phyloP scores from a whole-genome alignment of 2,113 vertebrate genomes.

The Ursus arctos region DNA sequence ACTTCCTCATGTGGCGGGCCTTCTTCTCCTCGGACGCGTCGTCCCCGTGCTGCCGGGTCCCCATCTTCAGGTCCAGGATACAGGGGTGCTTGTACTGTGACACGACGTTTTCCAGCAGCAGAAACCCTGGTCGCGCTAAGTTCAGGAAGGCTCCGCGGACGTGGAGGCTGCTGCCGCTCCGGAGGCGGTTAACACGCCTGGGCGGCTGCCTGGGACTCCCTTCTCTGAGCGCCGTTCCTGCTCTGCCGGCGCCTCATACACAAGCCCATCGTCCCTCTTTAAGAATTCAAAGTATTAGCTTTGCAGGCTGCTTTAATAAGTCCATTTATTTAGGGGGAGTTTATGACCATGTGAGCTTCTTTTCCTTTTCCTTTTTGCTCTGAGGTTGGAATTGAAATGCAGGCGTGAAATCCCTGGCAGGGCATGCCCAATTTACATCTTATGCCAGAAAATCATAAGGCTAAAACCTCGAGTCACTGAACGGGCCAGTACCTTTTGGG shows the following conservation, averaged over 20 bases:
- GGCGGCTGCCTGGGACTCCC: background rate
- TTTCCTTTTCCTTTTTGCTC: conserved; percentile 57
- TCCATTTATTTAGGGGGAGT: conserved; percentile 63
- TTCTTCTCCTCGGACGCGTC: conserved; percentile 90
- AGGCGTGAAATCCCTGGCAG: conserved; percentile 55
- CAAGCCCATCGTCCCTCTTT: background rate
- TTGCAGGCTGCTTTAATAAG: conserved; percentile 58
- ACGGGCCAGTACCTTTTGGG: conserved; percentile 62
- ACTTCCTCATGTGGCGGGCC: conserved; percentile 89
- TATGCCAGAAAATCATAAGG: conserved; percentile 72
- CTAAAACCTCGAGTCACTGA: conserved; percentile 61
- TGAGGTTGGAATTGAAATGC: conserved; percentile 69
- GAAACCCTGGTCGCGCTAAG: conserved; percentile 80
- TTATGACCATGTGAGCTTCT: conserved; percentile 43
- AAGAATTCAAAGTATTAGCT: conserved; percentile 11
- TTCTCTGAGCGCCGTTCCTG: fast-evolving
- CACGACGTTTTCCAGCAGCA: conserved; percentile 90
- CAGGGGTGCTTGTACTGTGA: conserved; percentile 88
- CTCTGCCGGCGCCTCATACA: background rate
- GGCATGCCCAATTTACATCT: conserved; percentile 72
- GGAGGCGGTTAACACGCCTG: fast-evolving
- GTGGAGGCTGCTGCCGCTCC: fast-evolving
- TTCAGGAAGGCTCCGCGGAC: conserved; percentile 46
- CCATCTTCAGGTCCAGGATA: conserved; percentile 92
- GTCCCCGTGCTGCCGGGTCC: conserved; percentile 89